Percentiles rank a stretch among this genome's conserved stretches.
Evolutionary conservation across 1,140 invertebrate species (phyloP).

Genomic region (Gonatopus flavifemur): DNA sequence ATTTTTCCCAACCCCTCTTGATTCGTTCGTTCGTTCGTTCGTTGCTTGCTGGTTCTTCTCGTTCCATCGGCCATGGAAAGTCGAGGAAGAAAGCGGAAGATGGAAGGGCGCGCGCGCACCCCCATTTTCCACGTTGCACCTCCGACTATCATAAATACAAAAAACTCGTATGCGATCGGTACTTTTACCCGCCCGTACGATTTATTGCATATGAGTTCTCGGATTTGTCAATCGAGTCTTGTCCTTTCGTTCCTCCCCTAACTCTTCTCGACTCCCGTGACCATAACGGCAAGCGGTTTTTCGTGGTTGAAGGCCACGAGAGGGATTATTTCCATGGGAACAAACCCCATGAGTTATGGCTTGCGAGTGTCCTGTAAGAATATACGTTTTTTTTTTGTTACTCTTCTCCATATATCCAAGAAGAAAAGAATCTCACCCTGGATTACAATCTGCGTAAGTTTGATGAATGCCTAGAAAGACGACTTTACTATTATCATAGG

Average conservation of each 20-base stretch:
- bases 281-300: conserved; percentile 4
- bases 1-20: background rate
- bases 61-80: too few species aligned
- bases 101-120: too few species aligned
- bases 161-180: conserved; percentile 32
- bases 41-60: too few species aligned
- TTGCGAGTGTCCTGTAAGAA: background rate
- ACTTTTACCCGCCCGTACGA: conserved; percentile 32
- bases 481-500: background rate
- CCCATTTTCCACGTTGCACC: conserved; percentile 12
- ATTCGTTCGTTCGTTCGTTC: background rate
- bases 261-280: background rate
- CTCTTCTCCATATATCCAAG: conserved; percentile 12
- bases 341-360: conserved; percentile 41
- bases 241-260: conserved; percentile 24
- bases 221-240: conserved; percentile 51
- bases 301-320: conserved; percentile 1
- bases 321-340: conserved; percentile 34
- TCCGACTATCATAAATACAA: conserved; percentile 43
- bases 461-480: background rate
- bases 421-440: too few species aligned
- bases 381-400: background rate
- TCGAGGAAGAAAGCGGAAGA: too few species aligned
- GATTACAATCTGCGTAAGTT: too few species aligned
- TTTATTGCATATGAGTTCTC: conserved; percentile 57